Evolutionary conservation across 2,797 vertebrate genomes (phyloP), one percentile per base, ranked within the genome.

Genomic region (Microchirus variegatus): DNA sequence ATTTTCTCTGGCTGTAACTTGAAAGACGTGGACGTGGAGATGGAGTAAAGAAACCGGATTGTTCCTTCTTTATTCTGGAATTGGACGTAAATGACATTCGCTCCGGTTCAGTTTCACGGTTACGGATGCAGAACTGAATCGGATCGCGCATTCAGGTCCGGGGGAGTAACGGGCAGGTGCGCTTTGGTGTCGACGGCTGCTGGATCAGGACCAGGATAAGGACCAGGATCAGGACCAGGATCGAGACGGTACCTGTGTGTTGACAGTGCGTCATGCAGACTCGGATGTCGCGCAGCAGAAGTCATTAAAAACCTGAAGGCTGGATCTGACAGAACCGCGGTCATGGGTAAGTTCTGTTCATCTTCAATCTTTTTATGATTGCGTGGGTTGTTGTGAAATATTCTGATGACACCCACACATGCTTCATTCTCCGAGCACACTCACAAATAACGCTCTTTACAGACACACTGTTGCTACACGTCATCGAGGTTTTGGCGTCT

Each of bases 181-280:
- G 87, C 83, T 77, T 74, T 71, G 75, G 85, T 83, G 66, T 84
- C 84, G 71, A 83, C 85, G 83, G 73, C 87, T 75, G 52, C 79
- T 82, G 84, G 88, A 90, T 85, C 79, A 84, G 90, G 89, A 90
- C 87, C 41, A 15, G 7, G 13, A 14, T 15, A 15, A 14, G 41
- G 41, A 41, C 40, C 12, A 14, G 41, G 12, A 6, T 15, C 6
- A 15, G 41, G 41, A 14, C 41, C 4, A 15, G n/a, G n/a, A 16
- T 9, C 43, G 9, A 14, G 43, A n/a, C n/a, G 16, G 44, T 17
- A 46, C 44, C 42, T 5, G 86, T 81, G 72, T 82, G 85, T 83
- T 83, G 75, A 84, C 85, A 79, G 87, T 83, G 89, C 90, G 89
- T 89, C 89, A 93, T 93, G 92, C 90, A 86, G 89, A 89, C 81